Conservation (phyloP, 2,888 invertebrate genomes). For the Lepidonotus clava region DNA sequence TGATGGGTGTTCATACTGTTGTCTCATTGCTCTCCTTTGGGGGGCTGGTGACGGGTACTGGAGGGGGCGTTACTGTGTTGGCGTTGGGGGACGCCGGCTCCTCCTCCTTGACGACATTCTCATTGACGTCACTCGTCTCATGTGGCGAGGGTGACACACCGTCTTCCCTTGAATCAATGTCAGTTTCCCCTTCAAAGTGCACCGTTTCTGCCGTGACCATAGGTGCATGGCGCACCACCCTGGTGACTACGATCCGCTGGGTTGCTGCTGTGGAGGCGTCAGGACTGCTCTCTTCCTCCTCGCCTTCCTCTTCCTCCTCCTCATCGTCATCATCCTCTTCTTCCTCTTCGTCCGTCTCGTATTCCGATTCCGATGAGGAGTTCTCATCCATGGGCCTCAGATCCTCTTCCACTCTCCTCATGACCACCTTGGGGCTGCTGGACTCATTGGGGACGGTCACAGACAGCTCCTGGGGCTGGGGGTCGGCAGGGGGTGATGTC, state of each 20-base stretch:
- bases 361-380: constrained; percentile 62
- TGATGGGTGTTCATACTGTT: constrained; percentile 45
- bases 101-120: constrained; percentile 29
- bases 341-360: constrained; percentile 65
- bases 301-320: constrained; percentile 64
- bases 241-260: background rate
- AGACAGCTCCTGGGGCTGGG: background rate
- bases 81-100: constrained; percentile 9
- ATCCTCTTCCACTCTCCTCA: constrained; percentile 49
- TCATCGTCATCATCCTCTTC: constrained; percentile 69
- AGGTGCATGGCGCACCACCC: background rate
- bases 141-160: background rate
- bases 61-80: background rate
- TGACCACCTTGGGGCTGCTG: constrained; percentile 12
- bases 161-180: background rate
- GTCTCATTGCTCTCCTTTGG: constrained; percentile 34
- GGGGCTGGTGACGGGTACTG: constrained; percentile 29
- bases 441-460: background rate
- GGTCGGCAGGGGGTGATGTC: constrained; percentile 2
- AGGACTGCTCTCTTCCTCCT: too few relatives aligned
- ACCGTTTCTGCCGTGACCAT: background rate
- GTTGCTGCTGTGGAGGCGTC: background rate
- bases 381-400: constrained; percentile 56
- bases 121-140: constrained; percentile 30
- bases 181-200: background rate